Evolutionary conservation across 2,797 vertebrate species (phyloP), one percentile per base, ranked within the genome.

Genomic region (Echiichthys vipera): DNA sequence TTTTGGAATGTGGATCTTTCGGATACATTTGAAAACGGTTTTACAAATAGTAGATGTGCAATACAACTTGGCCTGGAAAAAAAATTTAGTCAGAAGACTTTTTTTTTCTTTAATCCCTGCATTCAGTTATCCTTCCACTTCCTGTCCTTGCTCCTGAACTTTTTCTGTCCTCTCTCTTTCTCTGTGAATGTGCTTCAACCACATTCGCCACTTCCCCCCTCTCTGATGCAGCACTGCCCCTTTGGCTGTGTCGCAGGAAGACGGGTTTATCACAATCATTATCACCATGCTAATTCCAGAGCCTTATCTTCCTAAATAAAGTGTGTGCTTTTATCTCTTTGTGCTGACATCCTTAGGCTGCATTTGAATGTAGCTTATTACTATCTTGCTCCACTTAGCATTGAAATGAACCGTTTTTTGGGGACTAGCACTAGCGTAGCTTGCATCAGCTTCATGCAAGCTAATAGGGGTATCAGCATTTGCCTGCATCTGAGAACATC

Each of bases 381-480:
- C 79, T 73, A 30, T 84, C 71, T 78, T 77, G 79, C 85, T 85
- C 82, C 45, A 81, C 84, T 85, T 81, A 55, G 66, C 77, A 71
- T 77, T 56, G 71, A 77, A 87, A 80, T 84, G 53, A 86, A 88
- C 59, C 24, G 13, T 17, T 69, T 89, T 84, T 80, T 30, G 65
- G 73, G 50, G 58, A 67, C 49, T 51, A 69, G 87, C 79, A 63
- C 78, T 76, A 82, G 84, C 59, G 36, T 72, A 84, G 86, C 93
- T 93, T 91, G 89, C 92, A 90, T 94, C 91, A 94, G 92, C 90
- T 65, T 86, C 53, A 71, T 84, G 85, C 90, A 78, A 86, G 87
- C 88, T 92, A 95, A 94, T 92, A 81, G 88, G 93, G 91, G 90
- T 91, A 93, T 91, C 88, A 89, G 91, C 83, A 88, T 84, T 88